Evolutionary conservation across 1,140 invertebrate species (phyloP).

Genomic region (Zaprionus taronus): DNA sequence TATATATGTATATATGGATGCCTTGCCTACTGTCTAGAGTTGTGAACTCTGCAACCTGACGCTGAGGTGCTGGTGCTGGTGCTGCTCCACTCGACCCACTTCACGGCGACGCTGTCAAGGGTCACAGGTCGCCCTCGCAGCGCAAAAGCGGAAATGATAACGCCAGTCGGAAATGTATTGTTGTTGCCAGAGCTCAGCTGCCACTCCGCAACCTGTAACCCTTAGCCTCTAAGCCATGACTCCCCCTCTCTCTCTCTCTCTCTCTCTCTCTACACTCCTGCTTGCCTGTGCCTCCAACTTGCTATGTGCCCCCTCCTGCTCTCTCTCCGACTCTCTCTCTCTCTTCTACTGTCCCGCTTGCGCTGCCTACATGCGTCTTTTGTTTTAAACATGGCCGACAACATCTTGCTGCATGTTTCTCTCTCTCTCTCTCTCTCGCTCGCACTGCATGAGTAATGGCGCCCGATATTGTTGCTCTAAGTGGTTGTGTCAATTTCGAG

Average conservation of each 20-base stretch:
- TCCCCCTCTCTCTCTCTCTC: not conserved
- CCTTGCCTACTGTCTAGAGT: not conserved
- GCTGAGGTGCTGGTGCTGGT: not conserved
- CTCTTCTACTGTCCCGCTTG: slow-evolving; percentile 6
- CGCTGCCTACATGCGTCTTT: slow-evolving; percentile 54
- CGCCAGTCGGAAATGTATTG: slow-evolving; percentile 3
- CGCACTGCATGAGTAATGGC: slow-evolving; percentile 63
- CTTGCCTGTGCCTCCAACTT: slow-evolving; percentile 26
- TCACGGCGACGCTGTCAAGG: slow-evolving; percentile 1
- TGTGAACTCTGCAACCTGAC: not conserved
- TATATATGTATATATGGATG: not conserved
- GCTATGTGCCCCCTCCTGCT: not conserved
- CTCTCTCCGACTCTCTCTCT: slow-evolving; percentile 6
- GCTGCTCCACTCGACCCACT: not conserved
- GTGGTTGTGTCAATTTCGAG: slow-evolving; percentile 73
- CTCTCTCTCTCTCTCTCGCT: not conserved
- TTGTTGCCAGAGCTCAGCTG: not conserved
- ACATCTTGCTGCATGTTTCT: slow-evolving; percentile 6
- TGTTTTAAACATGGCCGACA: slow-evolving; percentile 54
- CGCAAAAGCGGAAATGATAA: slow-evolving; percentile 2
- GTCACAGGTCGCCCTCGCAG: slow-evolving; percentile 3
- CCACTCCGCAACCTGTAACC: too few relatives aligned
- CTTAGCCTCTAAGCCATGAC: not conserved
- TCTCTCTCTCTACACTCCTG: not conserved
- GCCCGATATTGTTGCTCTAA: slow-evolving; percentile 70